Conservation (phyloP, 2,888 invertebrate genomes). For the Chloroclystis v-ata region DNA sequence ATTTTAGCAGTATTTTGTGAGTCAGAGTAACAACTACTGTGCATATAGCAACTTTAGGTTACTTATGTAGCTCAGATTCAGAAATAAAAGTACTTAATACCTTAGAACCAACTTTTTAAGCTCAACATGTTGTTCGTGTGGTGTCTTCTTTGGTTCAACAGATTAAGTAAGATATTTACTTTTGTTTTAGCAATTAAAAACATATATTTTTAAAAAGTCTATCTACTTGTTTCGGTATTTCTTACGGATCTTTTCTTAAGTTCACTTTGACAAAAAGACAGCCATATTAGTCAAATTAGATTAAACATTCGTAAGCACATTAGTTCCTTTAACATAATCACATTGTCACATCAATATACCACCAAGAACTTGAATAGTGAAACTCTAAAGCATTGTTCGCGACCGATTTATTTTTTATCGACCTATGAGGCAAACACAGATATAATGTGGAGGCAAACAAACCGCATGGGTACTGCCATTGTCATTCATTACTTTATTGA, state of each 20-base stretch:
- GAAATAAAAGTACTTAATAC: background rate
- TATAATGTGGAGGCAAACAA: conserved; percentile 30
- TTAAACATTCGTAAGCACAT: background rate
- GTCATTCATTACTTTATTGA: conserved; percentile 48
- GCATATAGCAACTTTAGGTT: background rate
- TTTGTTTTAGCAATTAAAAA: no score
- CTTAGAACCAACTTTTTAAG: no score
- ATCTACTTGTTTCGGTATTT: no score
- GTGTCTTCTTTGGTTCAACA: no score
- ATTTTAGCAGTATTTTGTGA: background rate
- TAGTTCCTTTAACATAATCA: background rate
- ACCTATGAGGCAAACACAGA: conserved; percentile 39
- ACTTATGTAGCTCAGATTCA: background rate
- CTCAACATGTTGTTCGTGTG: no score
- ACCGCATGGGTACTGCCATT: conserved; percentile 23
- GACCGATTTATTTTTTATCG: conserved; percentile 44
- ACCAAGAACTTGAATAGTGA: conserved; percentile 36
- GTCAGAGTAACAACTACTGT: background rate
- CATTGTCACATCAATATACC: conserved; percentile 9
- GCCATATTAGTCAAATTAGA: no score
- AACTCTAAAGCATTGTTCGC: conserved; percentile 54
- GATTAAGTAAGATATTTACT: no score
- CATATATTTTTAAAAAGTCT: no score
- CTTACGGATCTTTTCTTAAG: no score
- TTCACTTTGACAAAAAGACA: no score